phyloP scores from a whole-genome alignment of 2,797 vertebrate species.

The Onychomys leucogaster region DNA sequence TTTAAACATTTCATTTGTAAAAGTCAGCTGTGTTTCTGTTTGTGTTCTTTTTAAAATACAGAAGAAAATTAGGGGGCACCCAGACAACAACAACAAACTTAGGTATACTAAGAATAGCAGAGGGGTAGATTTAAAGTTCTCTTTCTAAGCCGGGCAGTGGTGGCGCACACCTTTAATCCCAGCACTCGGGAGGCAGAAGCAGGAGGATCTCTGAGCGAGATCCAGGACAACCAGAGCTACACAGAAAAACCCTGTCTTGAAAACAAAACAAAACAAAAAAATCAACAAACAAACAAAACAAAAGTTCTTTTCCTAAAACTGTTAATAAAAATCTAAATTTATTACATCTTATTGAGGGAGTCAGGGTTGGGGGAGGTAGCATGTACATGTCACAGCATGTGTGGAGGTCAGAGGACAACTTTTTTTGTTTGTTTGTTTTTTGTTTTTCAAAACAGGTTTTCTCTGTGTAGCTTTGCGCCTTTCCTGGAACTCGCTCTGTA shows the following conservation, averaged over 20 bases:
- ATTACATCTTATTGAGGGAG: background rate
- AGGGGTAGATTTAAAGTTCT: background rate
- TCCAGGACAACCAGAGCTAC: background rate
- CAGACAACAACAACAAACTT: background rate
- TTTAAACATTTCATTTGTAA: background rate
- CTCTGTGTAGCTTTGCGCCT: no score
- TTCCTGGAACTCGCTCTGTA: no score
- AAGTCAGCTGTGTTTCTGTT: slow-evolving; percentile 30
- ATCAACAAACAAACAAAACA: background rate
- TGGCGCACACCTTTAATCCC: background rate
- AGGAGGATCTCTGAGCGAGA: background rate
- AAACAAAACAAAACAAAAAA: background rate
- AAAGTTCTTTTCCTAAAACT: slow-evolving; percentile 28
- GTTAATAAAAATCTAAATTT: background rate
- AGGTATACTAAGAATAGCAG: background rate
- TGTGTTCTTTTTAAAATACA: slow-evolving; percentile 23
- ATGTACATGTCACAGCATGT: no score
- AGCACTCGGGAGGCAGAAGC: background rate
- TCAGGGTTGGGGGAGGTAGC: background rate
- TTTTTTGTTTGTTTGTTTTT: no score
- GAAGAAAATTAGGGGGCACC: background rate
- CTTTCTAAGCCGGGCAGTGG: background rate
- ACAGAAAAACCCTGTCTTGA: background rate
- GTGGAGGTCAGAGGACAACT: background rate
- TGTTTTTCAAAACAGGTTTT: no score